Evolutionary conservation across 53 echinoderm and acorn worm species (phyloP), one percentile per base, ranked within the genome.

Genomic region (Antedon mediterranea): DNA sequence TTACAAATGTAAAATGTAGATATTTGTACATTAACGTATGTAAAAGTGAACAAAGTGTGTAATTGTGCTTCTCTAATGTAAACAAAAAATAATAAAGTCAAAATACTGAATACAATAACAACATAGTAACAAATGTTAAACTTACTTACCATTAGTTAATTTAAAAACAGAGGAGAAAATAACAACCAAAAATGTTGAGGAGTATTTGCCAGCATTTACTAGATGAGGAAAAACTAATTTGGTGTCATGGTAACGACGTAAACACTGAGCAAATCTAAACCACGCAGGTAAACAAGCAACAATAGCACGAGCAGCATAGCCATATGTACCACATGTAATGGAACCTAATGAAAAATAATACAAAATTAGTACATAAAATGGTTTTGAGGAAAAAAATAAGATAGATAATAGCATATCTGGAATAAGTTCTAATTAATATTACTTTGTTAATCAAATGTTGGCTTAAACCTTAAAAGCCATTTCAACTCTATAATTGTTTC

Each of bases 131-230:
- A 77, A 26, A 31, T 29, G 26, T 37, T 9, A 28, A 79, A 32
- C 23, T 9, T 30, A 33, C 87, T 77, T 34, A 92, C 92, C 84
- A 84, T 81, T 79, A 70, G 76, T 81, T 31, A 86, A 37, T 28
- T 83, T 71, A 18, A 77, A 78, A 8, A 97, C 71, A 23, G 92
- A 79, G 34, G 90, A 86, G 77, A 97, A 97, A 5, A 92, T 26
- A 18, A 97, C 90, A 43, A 97, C 92, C 75, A 97, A 92, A 78
- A 97, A 97, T 0, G 98, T 97, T 13, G 98, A 92, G 32, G 98
- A 97, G 73, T 97, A 97, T 85, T 97, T 97, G 72, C 98, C 98
- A 28, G 98, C 98, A 72, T 97, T 97, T 71, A 97, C 98, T 26
- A 97, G 90, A 78, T 97, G 98, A 0, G 98, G 98, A 71, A 92